Base-by-base conservation (phyloP, 2,113 vertebrate genomes). In the Xenopus borealis region DNA sequence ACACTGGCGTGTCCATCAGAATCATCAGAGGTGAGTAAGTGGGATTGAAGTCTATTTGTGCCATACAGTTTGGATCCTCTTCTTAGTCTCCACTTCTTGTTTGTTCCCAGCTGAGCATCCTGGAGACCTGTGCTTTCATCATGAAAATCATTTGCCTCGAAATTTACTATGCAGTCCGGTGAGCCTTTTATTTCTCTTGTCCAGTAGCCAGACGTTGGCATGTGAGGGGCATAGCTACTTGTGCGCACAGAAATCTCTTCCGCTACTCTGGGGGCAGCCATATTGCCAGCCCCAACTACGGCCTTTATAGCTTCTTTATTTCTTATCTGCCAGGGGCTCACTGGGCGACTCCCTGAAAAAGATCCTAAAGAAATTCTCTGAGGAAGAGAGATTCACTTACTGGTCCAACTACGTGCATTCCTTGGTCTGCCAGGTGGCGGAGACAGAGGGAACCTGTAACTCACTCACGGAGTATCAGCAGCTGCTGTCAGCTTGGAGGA, bases 81-180 rank as follows among this genome's bases (percentile, higher is more conserved):
- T 10, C 9, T 74, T 55, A n/a, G 79, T 44, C 18, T 84, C 12
- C 7, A 13, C 10, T 50, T 2, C 45, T 18, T 3, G 33, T 58
- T 0, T 71, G 19, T 83, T 81, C 23, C 14, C 84, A 99, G 97
- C 93, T 95, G 62, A 98, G 94, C 66, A 86, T 96, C 81, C 88
- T 99, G 87, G 96, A 99, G 83, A 97, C 96, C 7, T 98, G 97
- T 81, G 95, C 97, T 55, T 96, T 99, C 64, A 95, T 95, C 72
- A 96, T 99, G 96, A 98, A 98, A 85, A 98, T 99, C 14, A 94
- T 98, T 52, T 95, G 95, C 73, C 89, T 99, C 82, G 97, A 99
- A 88, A 95, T 99, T 85, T 96, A 96, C 88, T 98, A 97, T 45
- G 96, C 95, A 45, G 94, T 94, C 86, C 93, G 95, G 97, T 98